Evolutionary conservation across 2,888 invertebrate species (phyloP), one percentile per base, ranked within the genome.

Genomic region (Acleris literana): DNA sequence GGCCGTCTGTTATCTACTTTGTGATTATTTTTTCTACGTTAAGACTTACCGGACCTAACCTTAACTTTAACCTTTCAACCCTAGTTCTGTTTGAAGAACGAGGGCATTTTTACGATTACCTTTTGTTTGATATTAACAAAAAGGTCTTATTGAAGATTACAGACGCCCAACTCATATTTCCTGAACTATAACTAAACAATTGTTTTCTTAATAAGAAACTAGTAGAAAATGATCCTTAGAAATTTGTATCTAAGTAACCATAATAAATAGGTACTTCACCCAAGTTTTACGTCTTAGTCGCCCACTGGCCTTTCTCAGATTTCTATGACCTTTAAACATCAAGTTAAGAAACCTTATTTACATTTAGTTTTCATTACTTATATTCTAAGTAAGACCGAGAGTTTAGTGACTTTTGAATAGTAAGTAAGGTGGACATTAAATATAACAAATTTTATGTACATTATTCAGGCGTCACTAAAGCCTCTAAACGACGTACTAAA

Each of bases 241-340:
- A 33, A 11, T 33, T 1, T 3, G 13, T 13, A 39, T 39, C 9
- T 3, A 3, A 2, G 33, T 20, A 18, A 18, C 6, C 6, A 49
- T 11, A 49, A 9, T 44, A 44, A n/a, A n/a, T 44, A n/a, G n/a
- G n/a, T n/a, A n/a, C 44, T 44, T 16, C 44, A 44, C 16, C 16
- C 44, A 44, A 52, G 17, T 43, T 44, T 20, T 44, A 16, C 43
- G 17, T 51, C 44, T 44, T 17, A 43, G 25, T 29, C 53, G 16
- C 61, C 54, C 53, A 46, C 51, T 18, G 51, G 55, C 33, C 18
- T 43, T 49, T 56, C 46, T 39, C 43, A 63, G 29, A 57, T 63
- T 63, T 57, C 56, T 57, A 51, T 57, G 63, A 56, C 63, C 63
- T 63, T 63, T 56, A 56, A 51, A 49, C 33, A 56, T 49, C 25